Percentiles rank a stretch among this genome's conserved stretches.
These are phyloP conservation scores for Drosophila grimshawi DNA, from an alignment of 1,140 invertebrate genomes.

Conservation along the genomic window DNA sequence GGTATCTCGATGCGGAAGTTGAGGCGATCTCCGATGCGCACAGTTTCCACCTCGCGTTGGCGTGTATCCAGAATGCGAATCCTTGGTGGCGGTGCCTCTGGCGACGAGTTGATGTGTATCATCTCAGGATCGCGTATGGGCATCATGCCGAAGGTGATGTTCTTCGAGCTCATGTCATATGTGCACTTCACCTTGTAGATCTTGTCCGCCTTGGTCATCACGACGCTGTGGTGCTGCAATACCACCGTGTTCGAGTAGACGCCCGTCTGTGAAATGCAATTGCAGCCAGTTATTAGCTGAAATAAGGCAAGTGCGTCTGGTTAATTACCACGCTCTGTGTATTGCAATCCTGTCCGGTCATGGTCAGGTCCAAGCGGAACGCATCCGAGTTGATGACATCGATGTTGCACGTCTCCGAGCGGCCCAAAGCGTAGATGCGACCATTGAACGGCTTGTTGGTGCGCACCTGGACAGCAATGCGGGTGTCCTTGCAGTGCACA, in stretches of 20 bases:
- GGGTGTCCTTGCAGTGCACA: constrained; percentile 96
- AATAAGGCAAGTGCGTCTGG: neutral
- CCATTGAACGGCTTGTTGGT: constrained; percentile 98
- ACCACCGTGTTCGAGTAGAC: constrained; percentile 98
- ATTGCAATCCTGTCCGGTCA: constrained; percentile 97
- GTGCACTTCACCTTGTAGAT: constrained; percentile 98
- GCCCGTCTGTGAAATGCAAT: constrained; percentile 89
- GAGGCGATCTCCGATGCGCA: constrained; percentile 96
- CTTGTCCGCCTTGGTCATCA: constrained; percentile 98
- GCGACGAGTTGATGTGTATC: constrained; percentile 97
- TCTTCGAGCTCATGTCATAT: constrained; percentile 98
- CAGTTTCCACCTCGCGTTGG: constrained; percentile 95
- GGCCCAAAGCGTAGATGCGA: constrained; percentile 95
- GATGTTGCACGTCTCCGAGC: constrained; percentile 97
- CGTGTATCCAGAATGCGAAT: constrained; percentile 95
- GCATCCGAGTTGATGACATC: constrained; percentile 96
- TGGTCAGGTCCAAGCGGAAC: constrained; percentile 95
- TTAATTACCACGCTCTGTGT: constrained; percentile 94
- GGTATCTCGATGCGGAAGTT: constrained; percentile 98
- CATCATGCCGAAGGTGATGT: constrained; percentile 99
- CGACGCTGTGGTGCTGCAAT: constrained; percentile 97
- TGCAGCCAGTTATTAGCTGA: neutral
- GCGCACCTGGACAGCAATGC: constrained; percentile 95
- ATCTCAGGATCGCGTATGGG: constrained; percentile 97
- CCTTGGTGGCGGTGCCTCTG: constrained; percentile 96